Conservation (phyloP, 2,888 invertebrate species). For the Drosophila emarginata region DNA sequence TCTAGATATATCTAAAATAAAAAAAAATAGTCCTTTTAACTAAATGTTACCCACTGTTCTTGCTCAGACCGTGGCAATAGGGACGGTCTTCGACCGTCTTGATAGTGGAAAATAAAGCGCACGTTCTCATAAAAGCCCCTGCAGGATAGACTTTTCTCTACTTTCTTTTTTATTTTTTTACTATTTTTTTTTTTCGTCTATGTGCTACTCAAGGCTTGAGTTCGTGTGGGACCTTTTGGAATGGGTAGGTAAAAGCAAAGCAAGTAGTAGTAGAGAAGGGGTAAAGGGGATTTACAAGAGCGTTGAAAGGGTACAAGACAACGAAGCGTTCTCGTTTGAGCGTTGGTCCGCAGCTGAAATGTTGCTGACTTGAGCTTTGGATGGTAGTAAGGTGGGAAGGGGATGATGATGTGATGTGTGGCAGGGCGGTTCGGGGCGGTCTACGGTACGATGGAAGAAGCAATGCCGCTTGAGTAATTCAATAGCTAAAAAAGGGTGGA, state of each 20-base stretch:
- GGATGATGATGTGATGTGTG: background rate
- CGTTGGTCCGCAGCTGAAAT: slow-evolving; percentile 55
- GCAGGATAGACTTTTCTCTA: slow-evolving; percentile 52
- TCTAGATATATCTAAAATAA: background rate
- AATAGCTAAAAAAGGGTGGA: slow-evolving; percentile 48
- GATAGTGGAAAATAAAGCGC: slow-evolving; percentile 63
- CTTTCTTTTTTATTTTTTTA: slow-evolving; percentile 16
- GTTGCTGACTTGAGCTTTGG: slow-evolving; percentile 73
- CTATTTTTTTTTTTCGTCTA: slow-evolving; percentile 52
- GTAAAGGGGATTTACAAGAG: slow-evolving; percentile 33
- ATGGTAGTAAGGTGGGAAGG: background rate
- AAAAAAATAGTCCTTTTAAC: background rate
- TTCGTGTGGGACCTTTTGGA: slow-evolving; percentile 25
- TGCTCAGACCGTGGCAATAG: slow-evolving; percentile 1
- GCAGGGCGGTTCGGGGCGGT: background rate
- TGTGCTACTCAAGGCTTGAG: slow-evolving; percentile 31
- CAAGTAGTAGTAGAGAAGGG: background rate
- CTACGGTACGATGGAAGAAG: slow-evolving; percentile 20
- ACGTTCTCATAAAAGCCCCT: slow-evolving; percentile 68
- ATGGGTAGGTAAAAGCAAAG: slow-evolving; percentile 9
- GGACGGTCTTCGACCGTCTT: slow-evolving; percentile 46
- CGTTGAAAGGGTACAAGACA: slow-evolving; percentile 77
- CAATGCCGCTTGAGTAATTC: slow-evolving; percentile 69
- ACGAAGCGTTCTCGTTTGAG: slow-evolving; percentile 36
- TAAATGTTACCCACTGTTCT: background rate